These are phyloP conservation scores for Alloplasta piceator DNA, from an alignment of 2,888 invertebrate genomes.

Conservation along the genomic window DNA sequence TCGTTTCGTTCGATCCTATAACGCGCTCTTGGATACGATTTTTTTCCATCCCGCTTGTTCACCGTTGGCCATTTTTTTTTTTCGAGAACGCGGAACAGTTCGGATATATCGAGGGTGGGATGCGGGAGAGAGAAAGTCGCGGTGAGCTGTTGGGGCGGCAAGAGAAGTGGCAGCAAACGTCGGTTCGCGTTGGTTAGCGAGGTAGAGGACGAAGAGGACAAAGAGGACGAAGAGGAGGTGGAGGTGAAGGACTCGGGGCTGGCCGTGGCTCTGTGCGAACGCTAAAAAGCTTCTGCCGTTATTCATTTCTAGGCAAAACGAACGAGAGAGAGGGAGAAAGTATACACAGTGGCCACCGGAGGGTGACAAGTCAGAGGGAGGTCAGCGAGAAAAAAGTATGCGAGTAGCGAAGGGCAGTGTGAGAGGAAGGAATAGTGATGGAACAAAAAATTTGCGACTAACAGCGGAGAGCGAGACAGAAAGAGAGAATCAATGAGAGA, in stretches of 20 bases:
- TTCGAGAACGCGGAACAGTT: slow-evolving; percentile 2
- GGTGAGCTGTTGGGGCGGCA: not conserved
- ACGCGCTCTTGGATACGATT: not conserved
- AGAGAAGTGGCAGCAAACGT: slow-evolving; percentile 55
- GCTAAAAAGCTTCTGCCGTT: slow-evolving; percentile 61
- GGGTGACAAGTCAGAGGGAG: no score
- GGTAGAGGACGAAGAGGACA: slow-evolving; percentile 15
- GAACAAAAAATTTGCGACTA: slow-evolving; percentile 52
- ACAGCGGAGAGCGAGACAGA: slow-evolving; percentile 32
- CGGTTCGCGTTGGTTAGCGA: slow-evolving; percentile 4
- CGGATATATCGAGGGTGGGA: slow-evolving; percentile 31
- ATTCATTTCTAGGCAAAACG: slow-evolving; percentile 55
- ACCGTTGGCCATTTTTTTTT: slow-evolving; percentile 3
- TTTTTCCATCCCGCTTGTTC: not conserved
- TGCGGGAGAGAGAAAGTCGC: slow-evolving; percentile 1
- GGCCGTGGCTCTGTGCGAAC: slow-evolving; percentile 52
- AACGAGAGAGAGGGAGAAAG: slow-evolving; percentile 36
- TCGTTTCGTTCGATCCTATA: not conserved
- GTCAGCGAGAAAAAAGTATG: no score
- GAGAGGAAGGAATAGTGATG: slow-evolving; percentile 40
- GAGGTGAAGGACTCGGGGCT: slow-evolving; percentile 21
- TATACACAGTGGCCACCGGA: not conserved
- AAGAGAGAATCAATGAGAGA: slow-evolving; percentile 33
- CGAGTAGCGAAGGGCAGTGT: not conserved
- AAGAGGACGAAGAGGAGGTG: not conserved